These are phyloP conservation scores for Rhinichthys osculus DNA, from an alignment of 2,797 vertebrate species.

Conservation along the genomic window DNA sequence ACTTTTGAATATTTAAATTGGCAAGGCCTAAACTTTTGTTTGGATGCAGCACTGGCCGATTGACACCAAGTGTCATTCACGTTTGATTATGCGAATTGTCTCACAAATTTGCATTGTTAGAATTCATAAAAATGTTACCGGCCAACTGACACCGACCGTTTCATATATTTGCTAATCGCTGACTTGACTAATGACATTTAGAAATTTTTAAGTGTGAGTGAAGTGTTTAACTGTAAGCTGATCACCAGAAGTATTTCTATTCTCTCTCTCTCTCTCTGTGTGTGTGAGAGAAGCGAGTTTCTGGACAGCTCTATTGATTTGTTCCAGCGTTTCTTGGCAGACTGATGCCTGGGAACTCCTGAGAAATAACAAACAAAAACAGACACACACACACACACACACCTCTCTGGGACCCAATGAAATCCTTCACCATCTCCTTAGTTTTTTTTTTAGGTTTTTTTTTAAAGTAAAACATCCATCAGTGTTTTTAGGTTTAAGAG, in stretches of 20 bases:
- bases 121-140: too few relatives aligned
- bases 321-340: conserved; percentile 24
- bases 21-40: too few relatives aligned
- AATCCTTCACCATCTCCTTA: background rate
- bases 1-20: too few relatives aligned
- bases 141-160: too few relatives aligned
- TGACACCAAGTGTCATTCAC: too few relatives aligned
- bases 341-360: conserved; percentile 42
- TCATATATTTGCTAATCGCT: too few relatives aligned
- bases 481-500: too few relatives aligned
- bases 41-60: too few relatives aligned
- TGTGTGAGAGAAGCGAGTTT: background rate
- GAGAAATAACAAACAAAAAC: conserved; percentile 29
- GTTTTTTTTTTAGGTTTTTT: too few relatives aligned
- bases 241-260: background rate
- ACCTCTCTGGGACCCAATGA: background rate
- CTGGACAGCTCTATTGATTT: conserved; percentile 34
- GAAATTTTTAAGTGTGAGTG: background rate
- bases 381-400: background rate
- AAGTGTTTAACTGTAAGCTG: conserved; percentile 10
- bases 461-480: too few relatives aligned
- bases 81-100: too few relatives aligned
- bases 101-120: too few relatives aligned
- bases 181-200: background rate
- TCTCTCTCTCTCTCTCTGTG: background rate